These are phyloP conservation scores for Thelaira solivaga DNA, from an alignment of 2,888 invertebrate species.

Conservation along the genomic window DNA sequence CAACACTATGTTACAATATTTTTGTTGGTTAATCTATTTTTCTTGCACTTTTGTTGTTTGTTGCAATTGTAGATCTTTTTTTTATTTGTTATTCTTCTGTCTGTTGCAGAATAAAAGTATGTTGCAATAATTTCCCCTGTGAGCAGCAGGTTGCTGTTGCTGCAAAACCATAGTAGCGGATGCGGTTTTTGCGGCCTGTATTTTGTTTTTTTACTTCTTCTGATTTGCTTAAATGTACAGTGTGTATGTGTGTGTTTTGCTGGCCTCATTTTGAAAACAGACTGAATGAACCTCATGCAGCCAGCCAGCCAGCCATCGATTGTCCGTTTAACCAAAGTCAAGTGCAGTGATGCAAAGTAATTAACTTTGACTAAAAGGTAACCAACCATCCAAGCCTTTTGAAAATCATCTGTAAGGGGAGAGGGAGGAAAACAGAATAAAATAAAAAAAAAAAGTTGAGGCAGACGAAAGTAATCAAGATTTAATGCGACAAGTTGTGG, in stretches of 20 bases:
- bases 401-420: slow-evolving; percentile 26
- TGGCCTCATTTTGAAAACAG: slow-evolving; percentile 57
- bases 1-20: slow-evolving; percentile 6
- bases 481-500: slow-evolving; percentile 63
- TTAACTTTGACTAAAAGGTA: slow-evolving; percentile 63
- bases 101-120: slow-evolving; percentile 25
- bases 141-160: slow-evolving; percentile 57
- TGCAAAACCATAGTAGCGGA: slow-evolving; percentile 53
- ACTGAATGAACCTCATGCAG: slow-evolving; percentile 46
- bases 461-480: slow-evolving; percentile 57
- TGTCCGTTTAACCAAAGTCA: slow-evolving; percentile 62
- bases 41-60: not conserved
- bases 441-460: slow-evolving; percentile 10
- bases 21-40: slow-evolving; percentile 28
- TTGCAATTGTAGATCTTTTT: slow-evolving; percentile 24
- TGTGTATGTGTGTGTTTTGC: not conserved
- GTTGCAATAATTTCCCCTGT: slow-evolving; percentile 61
- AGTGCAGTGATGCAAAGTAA: slow-evolving; percentile 62
- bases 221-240: not conserved
- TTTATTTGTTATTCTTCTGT: too few relatives aligned
- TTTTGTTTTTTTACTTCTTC: slow-evolving; percentile 17
- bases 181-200: slow-evolving; percentile 55
- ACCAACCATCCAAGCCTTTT: slow-evolving; percentile 39
- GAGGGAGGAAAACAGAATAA: not conserved
- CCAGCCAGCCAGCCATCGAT: slow-evolving; percentile 55